Evolutionary conservation across 2,797 vertebrate species (phyloP).

Genomic region (Hyperoplus lanceolatus): DNA sequence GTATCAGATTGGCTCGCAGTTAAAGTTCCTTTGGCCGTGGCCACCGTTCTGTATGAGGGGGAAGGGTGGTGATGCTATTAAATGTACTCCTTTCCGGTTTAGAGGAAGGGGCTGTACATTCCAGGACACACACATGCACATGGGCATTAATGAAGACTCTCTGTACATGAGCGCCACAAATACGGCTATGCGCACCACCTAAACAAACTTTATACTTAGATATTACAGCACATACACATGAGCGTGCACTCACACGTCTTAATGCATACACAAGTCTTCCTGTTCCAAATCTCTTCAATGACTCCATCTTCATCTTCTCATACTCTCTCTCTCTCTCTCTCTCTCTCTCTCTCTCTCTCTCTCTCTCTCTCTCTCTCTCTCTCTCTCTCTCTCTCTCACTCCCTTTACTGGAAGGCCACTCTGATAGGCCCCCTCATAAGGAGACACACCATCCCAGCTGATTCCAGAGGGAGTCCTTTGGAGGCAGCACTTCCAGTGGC

Average conservation of each 20-base stretch:
- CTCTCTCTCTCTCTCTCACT: conserved; percentile 47
- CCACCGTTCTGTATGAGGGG: conserved; percentile 57
- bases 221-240: conserved; percentile 57
- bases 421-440: conserved; percentile 74
- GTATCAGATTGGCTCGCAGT: conserved; percentile 46
- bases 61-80: conserved; percentile 79
- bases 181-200: conserved; percentile 57
- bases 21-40: conserved; percentile 44
- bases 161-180: conserved; percentile 53
- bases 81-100: conserved; percentile 81
- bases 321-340: conserved; percentile 54
- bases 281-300: conserved; percentile 60
- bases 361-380: conserved; percentile 48
- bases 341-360: conserved; percentile 19
- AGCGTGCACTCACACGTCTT: conserved; percentile 63
- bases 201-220: conserved; percentile 82
- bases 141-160: conserved; percentile 61
- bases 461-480: conserved; percentile 84
- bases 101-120: conserved; percentile 74
- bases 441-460: conserved; percentile 79
- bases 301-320: conserved; percentile 59
- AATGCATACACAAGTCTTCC: conserved; percentile 65
- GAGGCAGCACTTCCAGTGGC: conserved; percentile 84
- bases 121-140: conserved; percentile 55
- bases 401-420: conserved; percentile 83